These are phyloP conservation scores for Coracopsis vasa DNA, from an alignment of 2,113 vertebrate genomes.

Conservation along the genomic window DNA sequence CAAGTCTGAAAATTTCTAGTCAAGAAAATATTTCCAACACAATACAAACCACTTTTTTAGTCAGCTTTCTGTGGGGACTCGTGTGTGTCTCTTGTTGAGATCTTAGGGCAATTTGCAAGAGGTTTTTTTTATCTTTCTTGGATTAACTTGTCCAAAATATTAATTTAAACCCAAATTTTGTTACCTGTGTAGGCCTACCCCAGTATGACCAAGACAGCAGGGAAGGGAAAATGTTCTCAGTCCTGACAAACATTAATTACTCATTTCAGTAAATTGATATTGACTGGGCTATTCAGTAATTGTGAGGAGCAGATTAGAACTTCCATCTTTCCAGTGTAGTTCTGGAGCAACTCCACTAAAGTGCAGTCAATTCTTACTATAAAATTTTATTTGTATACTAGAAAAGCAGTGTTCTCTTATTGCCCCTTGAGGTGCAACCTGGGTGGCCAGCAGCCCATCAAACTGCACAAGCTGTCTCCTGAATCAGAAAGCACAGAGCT, in stretches of 20 bases:
- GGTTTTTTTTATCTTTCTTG: neutral
- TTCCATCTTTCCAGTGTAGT: neutral
- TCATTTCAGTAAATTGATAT: neutral
- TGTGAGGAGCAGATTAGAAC: neutral
- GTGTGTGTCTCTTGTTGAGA: neutral
- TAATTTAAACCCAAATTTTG: neutral
- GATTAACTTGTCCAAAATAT: neutral
- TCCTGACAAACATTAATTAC: neutral
- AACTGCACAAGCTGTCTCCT: neutral
- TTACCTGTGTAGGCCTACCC: neutral
- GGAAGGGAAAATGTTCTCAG: neutral
- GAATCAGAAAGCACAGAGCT: neutral
- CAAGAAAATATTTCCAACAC: neutral
- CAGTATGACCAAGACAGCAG: neutral
- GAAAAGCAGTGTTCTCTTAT: neutral
- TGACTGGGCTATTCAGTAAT: neutral
- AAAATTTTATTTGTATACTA: neutral
- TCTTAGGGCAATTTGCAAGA: neutral
- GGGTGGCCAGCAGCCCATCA: neutral
- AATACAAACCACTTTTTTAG: neutral
- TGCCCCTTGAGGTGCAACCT: neutral
- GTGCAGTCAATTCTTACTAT: neutral
- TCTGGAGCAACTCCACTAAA: neutral
- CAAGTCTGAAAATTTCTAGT: neutral
- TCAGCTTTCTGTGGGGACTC: neutral